phyloP scores from a whole-genome alignment of 2,113 vertebrate genomes.

The Anseranas semipalmata region DNA sequence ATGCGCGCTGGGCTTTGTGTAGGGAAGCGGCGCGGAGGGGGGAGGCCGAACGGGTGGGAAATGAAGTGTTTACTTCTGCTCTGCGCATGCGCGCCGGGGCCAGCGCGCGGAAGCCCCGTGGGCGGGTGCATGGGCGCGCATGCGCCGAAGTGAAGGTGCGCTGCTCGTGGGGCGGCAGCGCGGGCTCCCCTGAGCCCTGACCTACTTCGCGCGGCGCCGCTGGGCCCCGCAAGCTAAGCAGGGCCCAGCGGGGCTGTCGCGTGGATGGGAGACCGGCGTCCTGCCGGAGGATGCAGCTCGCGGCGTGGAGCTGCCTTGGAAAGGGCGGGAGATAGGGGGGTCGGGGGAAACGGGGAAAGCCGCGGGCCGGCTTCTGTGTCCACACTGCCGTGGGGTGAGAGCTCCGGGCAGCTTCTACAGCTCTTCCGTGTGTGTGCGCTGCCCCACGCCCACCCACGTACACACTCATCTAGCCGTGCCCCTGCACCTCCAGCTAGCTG shows the following conservation, averaged over 20 bases:
- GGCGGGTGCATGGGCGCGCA: background rate
- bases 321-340: background rate
- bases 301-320: no score
- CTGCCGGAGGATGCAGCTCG: background rate
- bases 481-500: no score
- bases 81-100: background rate
- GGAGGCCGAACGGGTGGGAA: background rate
- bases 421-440: no score
- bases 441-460: no score
- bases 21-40: background rate
- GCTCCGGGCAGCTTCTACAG: background rate
- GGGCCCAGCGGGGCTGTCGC: accelerated
- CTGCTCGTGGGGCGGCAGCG: accelerated
- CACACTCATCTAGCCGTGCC: no score
- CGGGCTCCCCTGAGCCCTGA: accelerated
- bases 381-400: background rate
- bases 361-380: background rate
- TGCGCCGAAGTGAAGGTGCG: accelerated
- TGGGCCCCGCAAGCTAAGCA: no score
- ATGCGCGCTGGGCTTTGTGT: background rate
- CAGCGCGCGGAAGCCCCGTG: background rate
- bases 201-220: background rate
- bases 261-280: background rate
- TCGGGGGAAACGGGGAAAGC: background rate
- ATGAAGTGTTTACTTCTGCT: background rate